Evolutionary conservation across 2,113 vertebrate species (phyloP).

Genomic region (Benitochromis conjunctus): DNA sequence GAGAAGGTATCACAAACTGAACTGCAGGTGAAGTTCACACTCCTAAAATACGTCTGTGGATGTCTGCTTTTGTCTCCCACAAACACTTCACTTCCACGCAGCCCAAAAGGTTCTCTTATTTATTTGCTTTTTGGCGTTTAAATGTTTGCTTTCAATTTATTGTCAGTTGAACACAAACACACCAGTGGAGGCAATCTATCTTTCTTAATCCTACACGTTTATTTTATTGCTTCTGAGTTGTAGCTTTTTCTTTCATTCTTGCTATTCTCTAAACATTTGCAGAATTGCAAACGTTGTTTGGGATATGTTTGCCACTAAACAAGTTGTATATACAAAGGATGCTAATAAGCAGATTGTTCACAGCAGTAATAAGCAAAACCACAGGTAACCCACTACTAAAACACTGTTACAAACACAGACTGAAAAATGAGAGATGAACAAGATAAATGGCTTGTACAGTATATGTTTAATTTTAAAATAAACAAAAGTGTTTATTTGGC

Average conservation of each 20-base stretch:
- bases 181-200: not conserved
- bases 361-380: not conserved
- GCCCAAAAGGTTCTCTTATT: not conserved
- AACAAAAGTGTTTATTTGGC: not conserved
- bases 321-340: not conserved
- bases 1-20: not conserved
- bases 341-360: not conserved
- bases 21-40: not conserved
- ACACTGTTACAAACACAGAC: not conserved
- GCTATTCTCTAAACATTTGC: not conserved
- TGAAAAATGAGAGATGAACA: not conserved
- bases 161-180: constrained; percentile 1
- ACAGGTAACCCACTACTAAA: not conserved
- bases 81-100: not conserved
- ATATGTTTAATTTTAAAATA: not conserved
- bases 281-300: not conserved
- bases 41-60: not conserved
- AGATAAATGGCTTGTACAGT: not conserved
- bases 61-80: not conserved
- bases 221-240: not conserved
- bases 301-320: not conserved
- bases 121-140: constrained; percentile 14
- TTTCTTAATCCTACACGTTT: constrained; percentile 6
- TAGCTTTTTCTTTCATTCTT: not conserved
- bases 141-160: constrained; percentile 25